These are phyloP conservation scores for Ophioderma brevispina DNA, from an alignment of 35 echinoderm and acorn worm species.

Conservation along the genomic window DNA sequence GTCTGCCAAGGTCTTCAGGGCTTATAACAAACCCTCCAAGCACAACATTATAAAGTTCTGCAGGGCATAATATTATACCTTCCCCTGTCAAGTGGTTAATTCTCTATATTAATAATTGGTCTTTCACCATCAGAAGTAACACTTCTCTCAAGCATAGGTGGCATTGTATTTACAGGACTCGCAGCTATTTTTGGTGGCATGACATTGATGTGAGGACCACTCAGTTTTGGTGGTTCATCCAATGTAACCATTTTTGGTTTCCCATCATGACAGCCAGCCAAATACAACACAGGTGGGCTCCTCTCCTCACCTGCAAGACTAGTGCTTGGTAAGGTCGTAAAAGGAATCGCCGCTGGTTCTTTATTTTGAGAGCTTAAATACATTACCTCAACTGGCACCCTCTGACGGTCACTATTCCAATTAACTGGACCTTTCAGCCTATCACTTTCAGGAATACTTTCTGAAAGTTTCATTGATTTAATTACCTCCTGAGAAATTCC, in stretches of 20 bases:
- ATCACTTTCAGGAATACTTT: conserved; percentile 1
- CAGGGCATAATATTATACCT: no score
- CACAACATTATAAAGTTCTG: no score
- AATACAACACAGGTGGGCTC: neutral
- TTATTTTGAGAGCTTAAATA: neutral
- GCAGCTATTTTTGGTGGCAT: neutral
- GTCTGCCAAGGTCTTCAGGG: no score
- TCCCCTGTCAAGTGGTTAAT: no score
- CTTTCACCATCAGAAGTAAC: no score
- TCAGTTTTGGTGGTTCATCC: neutral
- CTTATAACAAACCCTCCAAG: no score
- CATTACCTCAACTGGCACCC: neutral
- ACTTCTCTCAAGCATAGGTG: neutral
- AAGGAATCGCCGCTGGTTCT: neutral
- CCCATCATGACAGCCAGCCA: neutral
- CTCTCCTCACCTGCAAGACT: neutral
- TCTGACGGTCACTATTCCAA: neutral
- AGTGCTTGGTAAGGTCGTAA: neutral
- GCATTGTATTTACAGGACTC: neutral
- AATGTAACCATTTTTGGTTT: neutral
- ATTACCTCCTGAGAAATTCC: neutral
- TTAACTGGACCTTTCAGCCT: neutral
- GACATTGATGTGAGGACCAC: neutral
- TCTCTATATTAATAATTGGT: no score
- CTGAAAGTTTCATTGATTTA: neutral